Conservation (phyloP, 1,140 invertebrate species). For the Antheraea pernyi region DNA sequence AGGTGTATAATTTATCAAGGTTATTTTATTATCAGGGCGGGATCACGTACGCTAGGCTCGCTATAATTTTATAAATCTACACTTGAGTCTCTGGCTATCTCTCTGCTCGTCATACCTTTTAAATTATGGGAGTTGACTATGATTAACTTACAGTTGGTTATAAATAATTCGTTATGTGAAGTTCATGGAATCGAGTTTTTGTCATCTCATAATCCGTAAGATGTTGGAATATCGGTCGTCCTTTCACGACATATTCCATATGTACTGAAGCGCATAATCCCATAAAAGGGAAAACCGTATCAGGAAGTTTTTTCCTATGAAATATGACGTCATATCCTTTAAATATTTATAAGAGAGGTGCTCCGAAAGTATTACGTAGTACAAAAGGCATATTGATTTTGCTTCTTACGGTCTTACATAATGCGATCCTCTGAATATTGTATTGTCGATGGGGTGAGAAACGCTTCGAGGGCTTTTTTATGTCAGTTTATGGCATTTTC, state of each 20-base stretch:
- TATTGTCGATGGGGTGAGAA: constrained; percentile 41
- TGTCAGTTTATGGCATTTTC: not conserved
- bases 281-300: constrained; percentile 14
- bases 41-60: too few relatives aligned
- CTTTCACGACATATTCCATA: constrained; percentile 4
- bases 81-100: too few relatives aligned
- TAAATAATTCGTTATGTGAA: not conserved
- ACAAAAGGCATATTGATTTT: constrained; percentile 68
- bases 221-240: not conserved
- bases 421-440: constrained; percentile 67
- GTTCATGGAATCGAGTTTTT: not conserved
- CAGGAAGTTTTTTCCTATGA: constrained; percentile 22
- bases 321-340: constrained; percentile 49
- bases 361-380: constrained; percentile 32
- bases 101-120: too few relatives aligned
- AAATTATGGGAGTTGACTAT: too few relatives aligned
- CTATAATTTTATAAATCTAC: too few relatives aligned
- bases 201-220: not conserved
- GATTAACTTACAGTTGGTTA: not conserved
- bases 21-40: too few relatives aligned
- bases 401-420: constrained; percentile 66
- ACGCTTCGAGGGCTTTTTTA: constrained; percentile 7
- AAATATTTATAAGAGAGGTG: constrained; percentile 66
- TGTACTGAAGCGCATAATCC: constrained; percentile 19
- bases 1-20: too few relatives aligned